Evolutionary conservation across 2,888 invertebrate species (phyloP).

Genomic region (Camptogramma bilineatum): DNA sequence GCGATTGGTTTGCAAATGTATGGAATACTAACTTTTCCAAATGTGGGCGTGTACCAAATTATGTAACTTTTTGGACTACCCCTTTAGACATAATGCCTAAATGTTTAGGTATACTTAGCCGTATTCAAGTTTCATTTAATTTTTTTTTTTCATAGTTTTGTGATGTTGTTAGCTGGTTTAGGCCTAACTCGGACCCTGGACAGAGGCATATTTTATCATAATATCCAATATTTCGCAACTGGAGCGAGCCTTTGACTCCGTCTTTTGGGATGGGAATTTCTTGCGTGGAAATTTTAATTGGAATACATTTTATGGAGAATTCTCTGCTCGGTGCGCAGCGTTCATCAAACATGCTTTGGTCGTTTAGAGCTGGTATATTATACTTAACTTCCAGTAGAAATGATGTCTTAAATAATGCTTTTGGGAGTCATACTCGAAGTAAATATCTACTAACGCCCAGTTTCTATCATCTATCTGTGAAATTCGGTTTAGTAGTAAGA

Average conservation of each 20-base stretch:
- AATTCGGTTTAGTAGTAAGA: no score
- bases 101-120: no score
- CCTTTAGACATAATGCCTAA: no score
- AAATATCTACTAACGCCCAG: background rate
- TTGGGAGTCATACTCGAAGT: background rate
- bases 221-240: constrained; percentile 36
- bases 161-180: background rate
- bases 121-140: no score
- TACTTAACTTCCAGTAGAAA: no score
- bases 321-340: constrained; percentile 1
- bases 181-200: constrained; percentile 7
- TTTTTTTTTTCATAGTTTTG: no score
- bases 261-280: constrained; percentile 32
- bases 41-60: no score
- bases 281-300: constrained; percentile 35
- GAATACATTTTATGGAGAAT: constrained; percentile 18
- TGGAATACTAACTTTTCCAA: no score
- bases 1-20: no score
- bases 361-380: background rate
- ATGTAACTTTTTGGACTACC: no score
- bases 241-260: constrained; percentile 31
- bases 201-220: constrained; percentile 32
- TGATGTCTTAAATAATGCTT: background rate
- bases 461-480: no score
- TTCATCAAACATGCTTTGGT: constrained; percentile 16